A percentile compares a stretch with the other conserved stretches of the same genome.
Conservation (phyloP, 2,888 invertebrate species). For the Sphinx pinastri region DNA sequence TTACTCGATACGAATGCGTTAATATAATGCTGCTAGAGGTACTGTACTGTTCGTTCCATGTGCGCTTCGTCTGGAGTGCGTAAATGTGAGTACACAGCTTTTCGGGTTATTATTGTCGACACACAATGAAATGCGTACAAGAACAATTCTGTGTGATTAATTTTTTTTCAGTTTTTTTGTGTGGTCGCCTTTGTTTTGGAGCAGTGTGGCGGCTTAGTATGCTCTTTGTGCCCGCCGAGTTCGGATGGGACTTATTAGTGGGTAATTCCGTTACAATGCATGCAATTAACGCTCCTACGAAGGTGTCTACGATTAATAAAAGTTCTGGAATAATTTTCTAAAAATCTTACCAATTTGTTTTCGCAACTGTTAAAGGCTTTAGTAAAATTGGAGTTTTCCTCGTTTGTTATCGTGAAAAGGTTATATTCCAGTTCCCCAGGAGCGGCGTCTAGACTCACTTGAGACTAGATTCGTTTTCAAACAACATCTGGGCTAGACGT, state of each 20-base stretch:
- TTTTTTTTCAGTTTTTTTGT: constrained; percentile 63
- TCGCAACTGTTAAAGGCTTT: neutral
- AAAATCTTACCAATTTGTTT: constrained; percentile 5
- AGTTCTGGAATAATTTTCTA: constrained; percentile 7
- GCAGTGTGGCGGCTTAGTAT: constrained; percentile 50
- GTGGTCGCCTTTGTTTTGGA: constrained; percentile 59
- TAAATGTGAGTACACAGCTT: constrained; percentile 60
- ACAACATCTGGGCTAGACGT: constrained; percentile 52
- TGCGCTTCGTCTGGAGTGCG: constrained; percentile 49
- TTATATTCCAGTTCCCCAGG: constrained; percentile 45
- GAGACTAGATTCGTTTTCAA: constrained; percentile 47
- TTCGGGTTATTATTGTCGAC: constrained; percentile 74
- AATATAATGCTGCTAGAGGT: too few relatives aligned
- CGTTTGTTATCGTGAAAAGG: constrained; percentile 43
- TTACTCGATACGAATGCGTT: too few relatives aligned
- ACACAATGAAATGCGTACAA: constrained; percentile 69
- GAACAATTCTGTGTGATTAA: constrained; percentile 66
- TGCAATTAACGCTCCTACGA: constrained; percentile 56
- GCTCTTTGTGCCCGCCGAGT: constrained; percentile 60
- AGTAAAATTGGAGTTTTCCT: constrained; percentile 32
- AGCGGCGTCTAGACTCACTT: constrained; percentile 64
- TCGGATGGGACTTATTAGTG: constrained; percentile 64
- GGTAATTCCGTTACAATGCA: constrained; percentile 42
- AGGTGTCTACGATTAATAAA: constrained; percentile 12
- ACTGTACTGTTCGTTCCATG: constrained; percentile 43